These are phyloP conservation scores for Epirrhoe tristata DNA, from an alignment of 2,888 invertebrate species.

Conservation along the genomic window DNA sequence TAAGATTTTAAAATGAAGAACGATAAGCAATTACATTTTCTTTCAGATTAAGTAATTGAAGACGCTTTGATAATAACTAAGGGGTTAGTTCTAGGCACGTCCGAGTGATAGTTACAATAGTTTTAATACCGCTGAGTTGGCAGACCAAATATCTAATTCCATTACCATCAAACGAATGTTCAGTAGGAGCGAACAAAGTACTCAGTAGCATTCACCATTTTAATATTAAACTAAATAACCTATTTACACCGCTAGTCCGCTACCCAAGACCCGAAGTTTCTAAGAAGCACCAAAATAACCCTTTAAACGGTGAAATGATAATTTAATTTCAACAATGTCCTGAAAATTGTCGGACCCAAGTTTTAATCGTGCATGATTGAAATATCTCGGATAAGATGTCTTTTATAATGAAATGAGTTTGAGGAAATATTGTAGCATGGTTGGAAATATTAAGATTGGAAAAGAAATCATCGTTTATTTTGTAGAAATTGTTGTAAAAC, in stretches of 20 bases:
- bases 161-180: not conserved
- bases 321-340: conserved; percentile 34
- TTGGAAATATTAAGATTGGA: not conserved
- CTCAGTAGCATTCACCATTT: conserved; percentile 1
- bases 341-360: conserved; percentile 31
- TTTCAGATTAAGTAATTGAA: too few species aligned
- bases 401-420: conserved; percentile 8
- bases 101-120: too few species aligned
- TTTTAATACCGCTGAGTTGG: too few species aligned
- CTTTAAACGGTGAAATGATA: conserved; percentile 27
- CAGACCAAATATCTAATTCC: too few species aligned
- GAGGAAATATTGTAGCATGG: not conserved
- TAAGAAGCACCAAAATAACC: conserved; percentile 23
- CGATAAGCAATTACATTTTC: too few species aligned
- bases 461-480: too few species aligned
- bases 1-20: too few species aligned
- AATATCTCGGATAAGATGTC: conserved; percentile 21
- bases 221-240: conserved; percentile 8
- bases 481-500: too few species aligned
- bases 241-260: conserved; percentile 10
- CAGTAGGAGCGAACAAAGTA: not conserved
- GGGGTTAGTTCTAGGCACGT: too few species aligned
- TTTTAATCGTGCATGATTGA: conserved; percentile 34
- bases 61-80: too few species aligned
- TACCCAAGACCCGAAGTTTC: conserved; percentile 1